Base-by-base conservation (phyloP, 2,797 vertebrate genomes). In the Thaleichthys pacificus region DNA sequence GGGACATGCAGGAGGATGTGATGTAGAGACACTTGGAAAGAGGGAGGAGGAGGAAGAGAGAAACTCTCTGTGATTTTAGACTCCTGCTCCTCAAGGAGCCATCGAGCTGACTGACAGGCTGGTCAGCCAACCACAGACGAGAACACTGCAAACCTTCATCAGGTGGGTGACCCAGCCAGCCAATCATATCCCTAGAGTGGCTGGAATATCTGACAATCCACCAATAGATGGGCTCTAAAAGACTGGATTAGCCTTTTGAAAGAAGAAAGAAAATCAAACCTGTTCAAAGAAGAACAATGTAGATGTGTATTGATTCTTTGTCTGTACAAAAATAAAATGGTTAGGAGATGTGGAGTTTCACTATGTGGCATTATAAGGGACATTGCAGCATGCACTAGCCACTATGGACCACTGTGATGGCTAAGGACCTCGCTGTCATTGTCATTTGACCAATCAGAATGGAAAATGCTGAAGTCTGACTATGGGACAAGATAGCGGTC, bases 271-370 rank as follows among this genome's bases (percentile, higher is more conserved):
- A 30, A 70, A 42, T 58, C 26, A 30, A 22, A 66, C 71, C 49
- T n/a, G 54, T 65, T 67, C 22, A 49, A 66, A 35, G 68, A 49
- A 70, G 61, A 62, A 11, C 15, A 24, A 58, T 61, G 15, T 60
- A 19, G n/a, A 26, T 61, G 89, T 93, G 85, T 91, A 85, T 87
- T 77, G 78, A 82, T 84, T 88, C 77, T 76, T 76, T 87, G 82
- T 89, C 83, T 92, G 90, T 93, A 91, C 85, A 92, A 86, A 11
- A 79, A 85, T 84, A 66, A 79, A 83, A 79, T 82, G 80, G 75
- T 90, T 85, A 86, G 66, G 47, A 86, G 66, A 24, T 51, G 84
- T 88, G 81, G 75, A 72, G 88, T 85, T 80, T 5, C 82, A 26
- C 26, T n/a, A 51, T 38, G 77, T 84, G 75, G 78, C 75, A 21